Evolutionary conservation across 2,888 invertebrate species (phyloP).

Genomic region (Diaperis boleti): DNA sequence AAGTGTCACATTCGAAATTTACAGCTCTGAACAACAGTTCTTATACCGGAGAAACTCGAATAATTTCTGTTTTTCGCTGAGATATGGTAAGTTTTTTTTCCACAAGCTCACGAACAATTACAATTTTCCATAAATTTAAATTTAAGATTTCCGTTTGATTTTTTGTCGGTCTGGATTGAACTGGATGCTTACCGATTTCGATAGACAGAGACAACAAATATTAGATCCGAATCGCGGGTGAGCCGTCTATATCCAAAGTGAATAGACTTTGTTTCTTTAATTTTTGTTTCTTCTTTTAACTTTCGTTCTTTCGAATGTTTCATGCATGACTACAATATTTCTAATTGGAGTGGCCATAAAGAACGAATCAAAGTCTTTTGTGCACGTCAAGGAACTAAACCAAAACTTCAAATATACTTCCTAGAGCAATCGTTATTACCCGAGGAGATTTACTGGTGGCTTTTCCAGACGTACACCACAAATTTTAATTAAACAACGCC

Average conservation of each 20-base stretch:
- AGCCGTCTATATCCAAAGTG: no score
- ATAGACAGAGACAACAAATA: constrained; percentile 1
- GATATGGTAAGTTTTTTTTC: not conserved
- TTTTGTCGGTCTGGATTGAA: not conserved
- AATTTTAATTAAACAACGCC: constrained; percentile 17
- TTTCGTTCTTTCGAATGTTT: no score
- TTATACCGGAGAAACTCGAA: no score
- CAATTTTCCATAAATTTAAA: constrained; percentile 2
- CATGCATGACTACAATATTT: no score
- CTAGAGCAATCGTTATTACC: not conserved
- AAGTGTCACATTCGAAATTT: not conserved
- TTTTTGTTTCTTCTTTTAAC: no score
- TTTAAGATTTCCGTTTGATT: constrained; percentile 5
- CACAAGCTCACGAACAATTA: not conserved
- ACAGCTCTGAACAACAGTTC: not conserved
- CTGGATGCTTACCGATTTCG: not conserved
- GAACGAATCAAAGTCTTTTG: no score
- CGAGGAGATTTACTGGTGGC: constrained; percentile 1
- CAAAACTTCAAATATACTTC: no score
- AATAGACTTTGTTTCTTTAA: no score
- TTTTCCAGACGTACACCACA: constrained; percentile 11
- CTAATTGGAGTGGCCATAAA: no score
- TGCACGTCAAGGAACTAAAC: no score
- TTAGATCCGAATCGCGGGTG: constrained; percentile 5
- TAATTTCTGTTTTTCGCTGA: not conserved